Evolutionary conservation across 1,140 invertebrate genomes (phyloP), one percentile per base, ranked within the genome.

Genomic region (Scylla paramamosain): DNA sequence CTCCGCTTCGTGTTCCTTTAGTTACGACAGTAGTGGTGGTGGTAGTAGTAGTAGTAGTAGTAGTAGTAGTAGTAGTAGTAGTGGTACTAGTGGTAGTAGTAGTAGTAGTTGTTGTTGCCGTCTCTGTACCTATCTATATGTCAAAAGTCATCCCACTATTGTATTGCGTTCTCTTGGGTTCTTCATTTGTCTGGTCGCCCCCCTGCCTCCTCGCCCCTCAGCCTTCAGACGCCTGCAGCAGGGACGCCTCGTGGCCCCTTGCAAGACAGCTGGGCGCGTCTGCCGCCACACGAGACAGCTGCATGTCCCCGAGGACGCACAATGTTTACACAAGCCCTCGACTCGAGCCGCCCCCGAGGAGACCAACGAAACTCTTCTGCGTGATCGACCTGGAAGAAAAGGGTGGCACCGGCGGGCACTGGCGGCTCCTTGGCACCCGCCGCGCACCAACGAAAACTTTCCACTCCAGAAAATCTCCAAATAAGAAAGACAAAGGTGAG

Each of bases 311-410:
- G 16, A 20, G 10, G 12, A 2, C 52, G 10, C 52, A 59, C 52
- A 59, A 59, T 59, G 52, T 59, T 14, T 59, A 59, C 10, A 59
- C 48, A 88, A 25, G 48, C n/a, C 29, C 83, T n/a, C 28, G 25
- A 46, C 84, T 3, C 45, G 25, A 4, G 52, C 39, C 8, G 14
- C 48, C 46, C 10, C 6, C 48, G 25, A 45, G 29, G 45, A 39
- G 10, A 20, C 92, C 93, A 94, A 89, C 93, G 93, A 94, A 89
- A 77, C 86, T 94, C 86, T 94, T 90, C 86, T 94, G 59, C 86
- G 1, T 94, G 93, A 82, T 77, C 87, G 48, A 77, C 29, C 67
- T 46, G 0, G 6, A 7, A 89, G 93, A 94, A 94, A 94, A 48
- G 93, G 32, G 82, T 16, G 92, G 82, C 45, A 83, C 92, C 84